Conservation (phyloP, 53 echinoderm and acorn worm genomes). For the Actinopyga echinites region DNA sequence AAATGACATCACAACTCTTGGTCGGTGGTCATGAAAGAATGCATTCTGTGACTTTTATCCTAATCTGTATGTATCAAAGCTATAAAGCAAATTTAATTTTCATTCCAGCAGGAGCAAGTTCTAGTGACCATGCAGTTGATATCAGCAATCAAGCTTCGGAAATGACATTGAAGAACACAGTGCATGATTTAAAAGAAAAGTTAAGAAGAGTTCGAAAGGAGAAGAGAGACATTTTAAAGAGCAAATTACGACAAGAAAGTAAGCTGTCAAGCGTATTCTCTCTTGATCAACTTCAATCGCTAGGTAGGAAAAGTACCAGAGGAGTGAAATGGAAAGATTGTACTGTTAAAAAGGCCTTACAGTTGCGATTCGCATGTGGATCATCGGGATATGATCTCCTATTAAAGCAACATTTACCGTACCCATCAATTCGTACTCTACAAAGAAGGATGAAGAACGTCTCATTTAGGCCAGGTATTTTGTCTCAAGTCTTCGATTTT, state of each 20-base stretch:
- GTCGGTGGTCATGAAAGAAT: too few species aligned
- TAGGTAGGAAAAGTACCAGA: too few species aligned
- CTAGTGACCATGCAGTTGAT: too few species aligned
- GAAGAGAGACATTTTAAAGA: neutral
- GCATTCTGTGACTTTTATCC: too few species aligned
- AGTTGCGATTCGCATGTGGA: constrained; percentile 31
- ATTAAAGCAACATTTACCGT: constrained; percentile 5
- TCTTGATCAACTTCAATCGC: neutral
- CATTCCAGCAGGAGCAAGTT: too few species aligned
- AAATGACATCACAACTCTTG: too few species aligned
- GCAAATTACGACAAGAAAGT: constrained; percentile 27
- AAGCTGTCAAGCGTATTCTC: constrained; percentile 11
- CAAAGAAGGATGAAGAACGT: constrained; percentile 37
- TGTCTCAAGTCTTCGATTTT: constrained; percentile 50
- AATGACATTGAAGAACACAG: too few species aligned
- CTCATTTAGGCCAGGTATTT: constrained; percentile 48
- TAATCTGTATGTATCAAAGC: too few species aligned
- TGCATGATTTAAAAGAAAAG: too few species aligned
- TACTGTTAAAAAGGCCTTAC: constrained; percentile 36
- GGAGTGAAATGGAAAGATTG: neutral
- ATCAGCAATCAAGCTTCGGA: too few species aligned
- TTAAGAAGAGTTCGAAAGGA: too few species aligned
- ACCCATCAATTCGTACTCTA: constrained; percentile 41
- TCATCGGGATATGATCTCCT: constrained; percentile 39
- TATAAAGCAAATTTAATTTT: too few species aligned